A percentile compares a stretch with the other conserved stretches of the same genome.
Conservation (phyloP, 1,140 invertebrate species). For the Drosophila kurseongensis region DNA sequence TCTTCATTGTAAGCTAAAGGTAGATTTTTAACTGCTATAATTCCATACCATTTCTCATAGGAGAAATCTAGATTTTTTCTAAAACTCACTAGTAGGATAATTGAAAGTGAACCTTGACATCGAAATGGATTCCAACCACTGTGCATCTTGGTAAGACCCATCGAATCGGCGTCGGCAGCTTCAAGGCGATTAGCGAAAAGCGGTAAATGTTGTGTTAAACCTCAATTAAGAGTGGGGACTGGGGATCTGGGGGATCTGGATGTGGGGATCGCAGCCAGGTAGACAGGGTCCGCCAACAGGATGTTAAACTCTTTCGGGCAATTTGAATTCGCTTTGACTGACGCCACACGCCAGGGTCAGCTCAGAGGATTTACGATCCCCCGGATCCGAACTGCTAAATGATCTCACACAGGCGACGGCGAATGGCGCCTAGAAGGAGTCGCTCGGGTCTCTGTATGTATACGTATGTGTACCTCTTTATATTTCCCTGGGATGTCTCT, state of each 20-base stretch:
- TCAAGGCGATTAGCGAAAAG: conserved; percentile 80
- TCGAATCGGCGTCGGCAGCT: conserved; percentile 38
- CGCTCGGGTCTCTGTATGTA: not conserved
- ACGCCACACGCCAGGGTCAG: conserved; percentile 70
- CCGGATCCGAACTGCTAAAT: conserved; percentile 20
- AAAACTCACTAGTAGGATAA: no score
- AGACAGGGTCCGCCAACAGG: conserved; percentile 30
- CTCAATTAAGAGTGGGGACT: conserved; percentile 61
- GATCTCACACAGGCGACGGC: conserved; percentile 24
- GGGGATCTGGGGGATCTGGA: not conserved
- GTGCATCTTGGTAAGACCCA: not conserved
- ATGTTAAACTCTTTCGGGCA: conserved; percentile 32
- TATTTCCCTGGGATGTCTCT: not conserved
- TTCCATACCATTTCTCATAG: no score
- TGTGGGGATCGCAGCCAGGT: conserved; percentile 5
- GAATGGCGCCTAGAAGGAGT: conserved; percentile 49
- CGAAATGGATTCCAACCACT: conserved; percentile 1
- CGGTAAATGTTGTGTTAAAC: conserved; percentile 81
- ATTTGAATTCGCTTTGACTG: conserved; percentile 76
- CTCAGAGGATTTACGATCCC: conserved; percentile 56
- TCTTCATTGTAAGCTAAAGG: no score
- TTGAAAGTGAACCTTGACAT: no score
- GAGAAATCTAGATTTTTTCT: no score
- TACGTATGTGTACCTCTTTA: not conserved
- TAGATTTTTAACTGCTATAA: no score